These are phyloP conservation scores for Cladopsammia gracilis DNA, from an alignment of 64 coral and sea anemone genomes.

Conservation along the genomic window DNA sequence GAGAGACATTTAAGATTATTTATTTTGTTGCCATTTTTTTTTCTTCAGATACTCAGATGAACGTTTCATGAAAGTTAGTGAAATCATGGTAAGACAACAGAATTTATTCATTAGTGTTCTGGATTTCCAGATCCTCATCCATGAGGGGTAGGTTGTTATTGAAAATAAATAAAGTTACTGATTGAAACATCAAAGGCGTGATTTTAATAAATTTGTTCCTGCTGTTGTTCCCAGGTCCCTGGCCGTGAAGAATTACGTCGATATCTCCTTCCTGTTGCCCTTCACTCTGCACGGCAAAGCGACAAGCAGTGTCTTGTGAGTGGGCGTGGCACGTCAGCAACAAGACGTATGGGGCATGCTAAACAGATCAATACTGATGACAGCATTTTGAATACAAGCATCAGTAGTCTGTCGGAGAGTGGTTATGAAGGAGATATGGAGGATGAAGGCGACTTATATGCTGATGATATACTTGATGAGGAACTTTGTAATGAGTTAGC, in stretches of 20 bases:
- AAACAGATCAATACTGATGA: constrained; percentile 43
- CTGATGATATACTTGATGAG: constrained; percentile 69
- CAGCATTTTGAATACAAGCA: constrained; percentile 72
- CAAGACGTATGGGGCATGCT: not conserved
- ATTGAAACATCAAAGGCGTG: no score
- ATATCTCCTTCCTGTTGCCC: constrained; percentile 18
- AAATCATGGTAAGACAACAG: constrained; percentile 65
- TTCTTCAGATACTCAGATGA: constrained; percentile 83
- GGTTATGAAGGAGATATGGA: constrained; percentile 95
- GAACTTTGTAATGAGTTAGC: constrained; percentile 36
- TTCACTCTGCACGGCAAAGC: constrained; percentile 2
- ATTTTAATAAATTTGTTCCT: not conserved
- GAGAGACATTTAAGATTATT: not conserved
- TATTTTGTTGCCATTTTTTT: not conserved
- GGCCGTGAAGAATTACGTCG: constrained; percentile 56
- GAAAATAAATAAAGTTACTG: no score
- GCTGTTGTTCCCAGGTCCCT: constrained; percentile 36
- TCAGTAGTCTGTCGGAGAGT: constrained; percentile 81
- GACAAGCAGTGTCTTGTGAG: not conserved
- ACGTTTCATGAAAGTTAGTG: constrained; percentile 80
- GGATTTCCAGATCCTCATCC: not conserved
- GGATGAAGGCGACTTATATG: constrained; percentile 81
- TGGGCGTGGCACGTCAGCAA: not conserved
- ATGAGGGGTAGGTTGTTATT: not conserved
- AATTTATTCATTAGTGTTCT: not conserved